Evolutionary conservation across 2,797 vertebrate genomes (phyloP).

Genomic region (Ambastaia sidthimunki): DNA sequence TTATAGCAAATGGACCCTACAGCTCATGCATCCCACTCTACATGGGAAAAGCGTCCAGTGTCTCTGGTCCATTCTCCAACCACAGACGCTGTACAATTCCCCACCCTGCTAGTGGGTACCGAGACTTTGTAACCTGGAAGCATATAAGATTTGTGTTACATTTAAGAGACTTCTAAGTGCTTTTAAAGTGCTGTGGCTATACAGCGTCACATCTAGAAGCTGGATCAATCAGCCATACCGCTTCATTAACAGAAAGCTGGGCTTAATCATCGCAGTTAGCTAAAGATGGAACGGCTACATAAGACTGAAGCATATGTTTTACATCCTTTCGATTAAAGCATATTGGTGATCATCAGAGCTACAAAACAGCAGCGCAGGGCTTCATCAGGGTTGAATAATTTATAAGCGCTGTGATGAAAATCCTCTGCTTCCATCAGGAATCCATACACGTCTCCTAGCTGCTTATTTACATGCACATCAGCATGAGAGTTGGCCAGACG

Average conservation of each 20-base stretch:
- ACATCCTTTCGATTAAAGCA: constrained; percentile 35
- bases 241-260: constrained; percentile 64
- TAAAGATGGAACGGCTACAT: constrained; percentile 43
- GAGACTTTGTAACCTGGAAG: constrained; percentile 59
- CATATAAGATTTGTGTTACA: constrained; percentile 66
- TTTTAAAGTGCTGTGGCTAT: constrained; percentile 52
- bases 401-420: constrained; percentile 1
- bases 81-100: constrained; percentile 57
- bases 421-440: constrained; percentile 14
- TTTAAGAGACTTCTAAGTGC: constrained; percentile 67
- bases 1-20: constrained; percentile 44
- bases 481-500: background rate
- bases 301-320: constrained; percentile 21
- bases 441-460: constrained; percentile 5
- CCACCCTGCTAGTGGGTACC: constrained; percentile 51
- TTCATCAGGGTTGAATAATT: constrained; percentile 30
- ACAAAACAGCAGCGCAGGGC: constrained; percentile 19
- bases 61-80: background rate
- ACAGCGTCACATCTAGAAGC: constrained; percentile 66
- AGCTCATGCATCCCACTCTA: constrained; percentile 25
- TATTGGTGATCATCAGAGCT: constrained; percentile 10
- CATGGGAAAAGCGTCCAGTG: constrained; percentile 1
- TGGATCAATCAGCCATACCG: constrained; percentile 58
- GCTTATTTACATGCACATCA: constrained; percentile 4
- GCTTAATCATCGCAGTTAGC: constrained; percentile 40